Percentiles rank a stretch among this genome's conserved stretches.
These are phyloP conservation scores for Oreochromis mossambicus DNA, from an alignment of 2,797 vertebrate species.

Conservation along the genomic window DNA sequence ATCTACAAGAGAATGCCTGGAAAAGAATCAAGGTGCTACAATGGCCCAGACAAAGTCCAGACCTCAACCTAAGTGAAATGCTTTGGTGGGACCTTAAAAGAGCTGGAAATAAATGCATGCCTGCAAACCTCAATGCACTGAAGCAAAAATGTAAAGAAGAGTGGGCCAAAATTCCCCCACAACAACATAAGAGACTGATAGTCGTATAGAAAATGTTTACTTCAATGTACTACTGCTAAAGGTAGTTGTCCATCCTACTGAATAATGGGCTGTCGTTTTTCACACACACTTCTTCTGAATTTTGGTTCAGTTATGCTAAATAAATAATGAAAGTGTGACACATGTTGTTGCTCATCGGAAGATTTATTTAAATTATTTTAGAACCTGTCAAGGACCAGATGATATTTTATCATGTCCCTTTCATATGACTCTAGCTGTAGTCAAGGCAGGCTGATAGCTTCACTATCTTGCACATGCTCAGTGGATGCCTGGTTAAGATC, in stretches of 20 bases:
- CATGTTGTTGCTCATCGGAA: neutral
- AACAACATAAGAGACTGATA: fast-evolving
- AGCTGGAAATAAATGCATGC: neutral
- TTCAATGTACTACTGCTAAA: neutral
- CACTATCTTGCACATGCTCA: neutral
- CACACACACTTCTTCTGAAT: neutral
- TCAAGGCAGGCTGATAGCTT: conserved; percentile 17
- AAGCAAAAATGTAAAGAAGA: neutral
- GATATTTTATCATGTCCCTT: neutral
- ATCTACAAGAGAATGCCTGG: neutral
- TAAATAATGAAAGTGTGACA: neutral
- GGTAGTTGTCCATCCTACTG: neutral
- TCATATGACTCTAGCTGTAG: neutral
- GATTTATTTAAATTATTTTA: neutral
- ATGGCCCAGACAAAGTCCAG: neutral
- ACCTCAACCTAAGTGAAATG: neutral
- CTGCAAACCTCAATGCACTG: neutral
- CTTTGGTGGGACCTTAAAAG: neutral
- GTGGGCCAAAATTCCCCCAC: neutral
- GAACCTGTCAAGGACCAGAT: neutral
- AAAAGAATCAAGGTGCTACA: neutral
- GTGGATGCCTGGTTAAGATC: conserved; percentile 10
- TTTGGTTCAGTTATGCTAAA: neutral
- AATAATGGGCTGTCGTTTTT: neutral
- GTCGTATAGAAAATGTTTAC: neutral